Percentiles rank a stretch among this genome's conserved stretches.
Evolutionary conservation across 2,888 invertebrate species (phyloP).

Genomic region (Allophyes oxyacanthae): DNA sequence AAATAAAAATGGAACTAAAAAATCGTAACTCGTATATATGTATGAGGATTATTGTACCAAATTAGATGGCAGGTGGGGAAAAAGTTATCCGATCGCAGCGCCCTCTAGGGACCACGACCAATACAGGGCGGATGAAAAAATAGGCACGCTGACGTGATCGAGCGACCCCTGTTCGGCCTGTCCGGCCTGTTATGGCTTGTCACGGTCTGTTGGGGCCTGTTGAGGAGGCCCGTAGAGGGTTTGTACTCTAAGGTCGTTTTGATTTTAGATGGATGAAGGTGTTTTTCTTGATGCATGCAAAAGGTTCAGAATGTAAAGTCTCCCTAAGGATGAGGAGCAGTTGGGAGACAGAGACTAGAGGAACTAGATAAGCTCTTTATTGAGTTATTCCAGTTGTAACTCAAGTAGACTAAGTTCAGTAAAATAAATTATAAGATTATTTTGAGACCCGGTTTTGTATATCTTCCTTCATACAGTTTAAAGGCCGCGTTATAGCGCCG

Average conservation of each 20-base stretch:
- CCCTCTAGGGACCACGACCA: slow-evolving; percentile 52
- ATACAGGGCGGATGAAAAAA: slow-evolving; percentile 52
- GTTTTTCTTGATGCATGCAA: slow-evolving; percentile 7
- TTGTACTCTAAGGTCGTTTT: slow-evolving; percentile 23
- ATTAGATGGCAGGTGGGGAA: slow-evolving; percentile 77
- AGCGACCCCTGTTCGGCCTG: slow-evolving; percentile 23
- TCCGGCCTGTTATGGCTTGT: slow-evolving; percentile 25
- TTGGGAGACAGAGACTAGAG: not conserved
- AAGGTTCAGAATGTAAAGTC: not conserved
- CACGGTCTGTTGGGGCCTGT: slow-evolving; percentile 26
- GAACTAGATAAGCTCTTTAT: no score
- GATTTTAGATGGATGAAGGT: slow-evolving; percentile 6
- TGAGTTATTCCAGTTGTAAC: no score
- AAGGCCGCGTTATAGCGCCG: no score
- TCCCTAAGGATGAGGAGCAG: not conserved
- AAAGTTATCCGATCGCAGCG: slow-evolving; percentile 55
- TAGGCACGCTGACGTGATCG: slow-evolving; percentile 47
- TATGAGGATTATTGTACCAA: slow-evolving; percentile 74
- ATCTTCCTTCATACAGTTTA: no score
- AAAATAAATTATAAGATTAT: no score
- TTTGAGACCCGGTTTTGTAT: no score
- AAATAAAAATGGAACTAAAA: slow-evolving; percentile 46
- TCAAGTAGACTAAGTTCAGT: no score
- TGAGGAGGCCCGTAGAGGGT: slow-evolving; percentile 7
- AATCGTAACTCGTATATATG: slow-evolving; percentile 73